Percentiles rank a stretch among this genome's conserved stretches.
phyloP scores from a whole-genome alignment of 1,140 invertebrate genomes.

The Sitobion miscanthi region DNA sequence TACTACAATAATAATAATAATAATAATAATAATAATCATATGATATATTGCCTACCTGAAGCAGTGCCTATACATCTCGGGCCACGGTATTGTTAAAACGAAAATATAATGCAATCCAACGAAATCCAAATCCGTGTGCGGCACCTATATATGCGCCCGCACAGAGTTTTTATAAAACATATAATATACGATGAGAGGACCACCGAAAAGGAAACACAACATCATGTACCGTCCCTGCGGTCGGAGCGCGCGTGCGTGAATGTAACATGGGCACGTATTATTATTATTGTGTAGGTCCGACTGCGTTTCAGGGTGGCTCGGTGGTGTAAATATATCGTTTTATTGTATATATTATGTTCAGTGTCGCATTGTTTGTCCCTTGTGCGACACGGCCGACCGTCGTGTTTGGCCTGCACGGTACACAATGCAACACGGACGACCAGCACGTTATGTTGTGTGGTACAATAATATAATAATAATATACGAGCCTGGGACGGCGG shows the following conservation, averaged over 20 bases:
- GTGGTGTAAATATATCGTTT: background rate
- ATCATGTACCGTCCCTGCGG: background rate
- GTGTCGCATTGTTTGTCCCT: constrained; percentile 8
- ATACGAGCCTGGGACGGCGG: background rate
- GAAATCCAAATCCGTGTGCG: background rate
- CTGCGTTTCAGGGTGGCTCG: background rate
- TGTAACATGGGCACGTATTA: background rate
- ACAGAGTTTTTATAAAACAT: background rate
- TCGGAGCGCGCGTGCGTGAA: background rate
- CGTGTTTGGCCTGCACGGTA: background rate
- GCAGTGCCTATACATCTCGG: no score
- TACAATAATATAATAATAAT: background rate
- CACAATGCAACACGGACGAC: background rate
- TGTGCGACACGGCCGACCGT: background rate
- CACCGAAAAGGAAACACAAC: background rate
- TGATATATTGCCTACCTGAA: background rate
- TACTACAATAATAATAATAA: no score
- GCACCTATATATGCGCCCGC: background rate
- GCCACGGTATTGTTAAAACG: background rate
- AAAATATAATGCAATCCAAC: constrained; percentile 5
- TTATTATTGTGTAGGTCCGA: background rate
- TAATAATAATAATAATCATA: background rate
- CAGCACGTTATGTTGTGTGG: background rate
- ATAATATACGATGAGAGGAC: background rate
- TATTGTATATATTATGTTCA: background rate